Conservation (phyloP, 2,797 vertebrate genomes). For the Phoxinus dragarum region DNA sequence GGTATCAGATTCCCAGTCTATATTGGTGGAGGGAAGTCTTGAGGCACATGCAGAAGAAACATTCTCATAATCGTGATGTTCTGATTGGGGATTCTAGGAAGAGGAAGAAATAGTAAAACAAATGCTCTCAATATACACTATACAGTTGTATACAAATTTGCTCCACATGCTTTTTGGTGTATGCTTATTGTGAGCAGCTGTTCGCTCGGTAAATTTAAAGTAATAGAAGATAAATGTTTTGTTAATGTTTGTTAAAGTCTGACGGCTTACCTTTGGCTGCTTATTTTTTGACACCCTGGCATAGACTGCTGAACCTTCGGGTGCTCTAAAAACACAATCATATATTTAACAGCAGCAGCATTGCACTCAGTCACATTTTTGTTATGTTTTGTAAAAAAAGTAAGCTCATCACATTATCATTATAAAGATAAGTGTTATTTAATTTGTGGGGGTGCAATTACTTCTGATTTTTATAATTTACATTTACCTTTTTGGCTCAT, state of each 20-base stretch:
- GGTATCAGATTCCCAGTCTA: constrained; percentile 50
- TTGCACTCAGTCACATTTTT: neutral
- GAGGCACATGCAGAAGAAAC: constrained; percentile 9
- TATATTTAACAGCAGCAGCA: neutral
- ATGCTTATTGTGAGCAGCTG: neutral
- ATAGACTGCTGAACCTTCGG: neutral
- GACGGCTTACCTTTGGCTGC: constrained; percentile 14
- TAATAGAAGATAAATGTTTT: neutral
- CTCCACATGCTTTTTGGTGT: neutral
- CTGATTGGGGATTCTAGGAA: constrained; percentile 13
- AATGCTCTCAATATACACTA: neutral
- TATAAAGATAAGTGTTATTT: neutral
- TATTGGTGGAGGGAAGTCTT: constrained; percentile 22
- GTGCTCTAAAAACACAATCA: constrained; percentile 8
- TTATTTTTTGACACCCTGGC: constrained; percentile 35
- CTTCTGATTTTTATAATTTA: neutral
- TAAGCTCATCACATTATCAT: neutral
- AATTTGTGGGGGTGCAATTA: neutral
- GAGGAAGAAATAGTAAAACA: neutral
- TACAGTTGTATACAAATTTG: neutral
- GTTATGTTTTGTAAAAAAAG: too few species aligned
- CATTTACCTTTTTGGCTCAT: constrained; percentile 36
- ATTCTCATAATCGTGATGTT: constrained; percentile 54
- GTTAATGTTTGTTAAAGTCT: too few species aligned
- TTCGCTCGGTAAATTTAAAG: neutral